Evolutionary conservation across 2,797 vertebrate genomes (phyloP).

Genomic region (Tangara arthus): DNA sequence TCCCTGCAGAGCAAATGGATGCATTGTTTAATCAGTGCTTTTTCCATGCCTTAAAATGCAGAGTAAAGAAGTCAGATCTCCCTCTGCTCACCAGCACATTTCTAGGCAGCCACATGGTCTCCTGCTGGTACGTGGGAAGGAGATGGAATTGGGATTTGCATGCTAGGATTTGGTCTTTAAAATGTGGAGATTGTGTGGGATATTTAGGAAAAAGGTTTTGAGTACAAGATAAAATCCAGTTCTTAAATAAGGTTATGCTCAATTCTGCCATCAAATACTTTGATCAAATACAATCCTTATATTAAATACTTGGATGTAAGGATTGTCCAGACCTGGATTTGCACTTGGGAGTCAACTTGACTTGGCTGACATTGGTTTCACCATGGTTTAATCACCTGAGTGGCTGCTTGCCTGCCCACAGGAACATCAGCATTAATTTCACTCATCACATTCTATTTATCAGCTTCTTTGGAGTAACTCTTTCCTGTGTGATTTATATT

Average conservation of each 20-base stretch:
- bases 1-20: conserved; percentile 89
- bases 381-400: not conserved
- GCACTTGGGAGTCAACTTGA: not conserved
- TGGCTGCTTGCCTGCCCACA: not conserved
- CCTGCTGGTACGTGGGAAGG: conserved; percentile 87
- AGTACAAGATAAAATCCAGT: not conserved
- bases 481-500: not conserved
- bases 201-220: not conserved
- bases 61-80: conserved; percentile 92
- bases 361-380: not conserved
- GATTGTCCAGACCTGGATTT: not conserved
- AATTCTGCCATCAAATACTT: not conserved
- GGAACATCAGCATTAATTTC: not conserved
- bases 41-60: conserved; percentile 90
- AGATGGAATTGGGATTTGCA: not conserved
- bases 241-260: not conserved
- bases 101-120: conserved; percentile 90
- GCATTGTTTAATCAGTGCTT: conserved; percentile 88
- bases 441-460: not conserved
- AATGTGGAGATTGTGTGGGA: not conserved
- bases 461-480: not conserved
- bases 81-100: conserved; percentile 93
- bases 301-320: not conserved
- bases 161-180: not conserved
- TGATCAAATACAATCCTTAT: not conserved